Conservation (phyloP, 1,140 invertebrate genomes). For the Drosophila sp. region DNA sequence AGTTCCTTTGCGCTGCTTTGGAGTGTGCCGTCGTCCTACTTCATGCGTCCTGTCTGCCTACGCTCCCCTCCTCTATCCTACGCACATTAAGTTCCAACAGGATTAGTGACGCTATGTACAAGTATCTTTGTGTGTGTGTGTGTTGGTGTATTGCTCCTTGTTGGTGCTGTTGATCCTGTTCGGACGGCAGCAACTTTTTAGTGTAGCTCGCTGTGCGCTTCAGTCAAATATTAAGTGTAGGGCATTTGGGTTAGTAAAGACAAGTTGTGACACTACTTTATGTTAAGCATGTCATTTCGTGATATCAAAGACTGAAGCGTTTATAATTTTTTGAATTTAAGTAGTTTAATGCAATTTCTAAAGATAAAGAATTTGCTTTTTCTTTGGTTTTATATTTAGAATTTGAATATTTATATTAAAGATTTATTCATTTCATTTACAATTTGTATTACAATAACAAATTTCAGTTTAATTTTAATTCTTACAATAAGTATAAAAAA, state of each 20-base stretch:
- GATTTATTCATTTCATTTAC: too few relatives aligned
- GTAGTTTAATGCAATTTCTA: too few relatives aligned
- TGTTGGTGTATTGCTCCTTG: conserved; percentile 12
- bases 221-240: background rate
- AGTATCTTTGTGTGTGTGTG: conserved; percentile 19
- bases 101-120: conserved; percentile 52
- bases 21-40: conserved; percentile 30
- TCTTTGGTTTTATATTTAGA: too few relatives aligned
- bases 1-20: conserved; percentile 33
- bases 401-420: too few relatives aligned
- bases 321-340: too few relatives aligned
- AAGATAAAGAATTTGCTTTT: too few relatives aligned
- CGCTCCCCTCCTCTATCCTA: conserved; percentile 32
- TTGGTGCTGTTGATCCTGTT: conserved; percentile 25
- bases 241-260: background rate
- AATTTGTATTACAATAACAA: too few relatives aligned
- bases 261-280: too few relatives aligned
- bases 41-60: conserved; percentile 34
- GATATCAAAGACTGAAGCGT: too few relatives aligned
- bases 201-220: conserved; percentile 19
- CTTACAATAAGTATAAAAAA: too few relatives aligned
- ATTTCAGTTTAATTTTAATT: too few relatives aligned
- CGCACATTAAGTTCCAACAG: conserved; percentile 71
- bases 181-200: conserved; percentile 19
- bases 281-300: too few relatives aligned